phyloP scores from a whole-genome alignment of 1,140 invertebrate genomes.

The Camponotus floridanus region DNA sequence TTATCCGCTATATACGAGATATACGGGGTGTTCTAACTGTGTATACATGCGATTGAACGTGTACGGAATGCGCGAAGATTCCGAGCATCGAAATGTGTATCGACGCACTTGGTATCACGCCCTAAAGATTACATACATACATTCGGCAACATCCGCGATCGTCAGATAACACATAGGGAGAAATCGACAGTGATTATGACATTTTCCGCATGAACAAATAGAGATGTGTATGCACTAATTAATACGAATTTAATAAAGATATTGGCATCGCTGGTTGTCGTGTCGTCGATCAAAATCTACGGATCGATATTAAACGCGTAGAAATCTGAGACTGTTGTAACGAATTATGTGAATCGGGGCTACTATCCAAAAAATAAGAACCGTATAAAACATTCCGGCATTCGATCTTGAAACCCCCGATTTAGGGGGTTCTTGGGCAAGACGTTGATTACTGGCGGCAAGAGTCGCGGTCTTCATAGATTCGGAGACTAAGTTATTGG shows the following conservation, averaged over 20 bases:
- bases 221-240: conserved; percentile 35
- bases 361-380: conserved; percentile 22
- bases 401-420: conserved; percentile 50
- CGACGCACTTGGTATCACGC: not conserved
- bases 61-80: conserved; percentile 40
- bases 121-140: not conserved
- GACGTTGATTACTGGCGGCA: conserved; percentile 81
- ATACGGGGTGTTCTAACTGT: conserved; percentile 55
- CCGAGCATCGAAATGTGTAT: conserved; percentile 13
- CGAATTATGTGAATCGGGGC: conserved; percentile 16
- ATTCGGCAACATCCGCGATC: conserved; percentile 15
- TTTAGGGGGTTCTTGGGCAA: conserved; percentile 81
- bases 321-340: conserved; percentile 13
- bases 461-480: conserved; percentile 77
- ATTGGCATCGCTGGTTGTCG: not conserved
- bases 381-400: not conserved
- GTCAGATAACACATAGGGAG: conserved; percentile 31
- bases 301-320: conserved; percentile 13
- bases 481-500: conserved; percentile 59
- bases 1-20: conserved; percentile 33
- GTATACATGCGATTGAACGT: conserved; percentile 33
- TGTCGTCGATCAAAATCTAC: not conserved
- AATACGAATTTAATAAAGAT: conserved; percentile 7
- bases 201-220: conserved; percentile 13
- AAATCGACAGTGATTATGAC: conserved; percentile 18